Base-by-base conservation (phyloP, 2,113 vertebrate genomes). In the Gnathonemus longibarbis region DNA sequence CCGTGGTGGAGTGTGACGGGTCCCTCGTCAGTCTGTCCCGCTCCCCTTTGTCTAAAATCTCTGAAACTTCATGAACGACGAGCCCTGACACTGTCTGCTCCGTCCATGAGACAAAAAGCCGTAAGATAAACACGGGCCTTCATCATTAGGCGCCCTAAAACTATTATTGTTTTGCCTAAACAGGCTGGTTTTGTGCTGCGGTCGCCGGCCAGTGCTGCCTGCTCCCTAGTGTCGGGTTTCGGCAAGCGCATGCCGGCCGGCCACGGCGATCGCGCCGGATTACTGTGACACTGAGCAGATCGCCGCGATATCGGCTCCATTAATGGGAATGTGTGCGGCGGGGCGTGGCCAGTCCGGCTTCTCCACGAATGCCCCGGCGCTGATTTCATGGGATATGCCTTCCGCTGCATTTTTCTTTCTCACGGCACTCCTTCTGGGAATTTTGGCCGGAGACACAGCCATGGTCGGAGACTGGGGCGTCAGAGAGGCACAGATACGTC, bases 231-330 rank as follows among this genome's bases (percentile, higher is more conserved):
- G 92, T 95, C 93, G 93, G 92, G 93, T 96, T 95, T 94, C 94
- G 84, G 88, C 42, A 86, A 83, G 50, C 89, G 39, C 90, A 87
- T 45, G 92, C 93, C 91, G 91, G 91, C 94, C 91, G 89, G 91
- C 92, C 94, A 6, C 95, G 94, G 94, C 94, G 93, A 94, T 95
- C 93, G 90, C 93, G 93, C 94, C 94, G 94, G 93, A 94, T 96
- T 95, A 95, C 91, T 0, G 90, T 84, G 90, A 94, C 89, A 91
- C 92, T 45, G 91, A 90, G 89, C 74, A 91, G 93, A 92, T 90
- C 91, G 92, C 88, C 80, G 48, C 88, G 91, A 92, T 93, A 90
- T 92, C 91, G 85, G 92, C 90, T 90, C 89, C 85, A 91, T 94
- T 95, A 94, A 93, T 91, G 92, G 88, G 24, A 90, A 91, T 89